A percentile compares a stretch with the other conserved stretches of the same genome.
phyloP scores from a whole-genome alignment of 1,140 invertebrate species.

The Drosophila prosaltans region DNA sequence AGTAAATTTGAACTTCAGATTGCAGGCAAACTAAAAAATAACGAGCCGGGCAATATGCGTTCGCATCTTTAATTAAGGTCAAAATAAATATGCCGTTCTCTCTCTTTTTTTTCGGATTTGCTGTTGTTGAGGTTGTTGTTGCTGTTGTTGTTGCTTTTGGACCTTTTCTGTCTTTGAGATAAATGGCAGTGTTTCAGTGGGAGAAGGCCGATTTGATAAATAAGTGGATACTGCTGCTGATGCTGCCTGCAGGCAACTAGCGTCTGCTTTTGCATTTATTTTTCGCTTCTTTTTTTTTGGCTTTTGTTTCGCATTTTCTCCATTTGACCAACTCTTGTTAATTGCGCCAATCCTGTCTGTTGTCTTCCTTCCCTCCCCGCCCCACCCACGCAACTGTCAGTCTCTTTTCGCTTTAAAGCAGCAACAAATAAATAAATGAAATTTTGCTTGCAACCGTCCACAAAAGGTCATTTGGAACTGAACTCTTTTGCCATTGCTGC shows the following conservation, averaged over 20 bases:
- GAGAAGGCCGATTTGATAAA: constrained; percentile 50
- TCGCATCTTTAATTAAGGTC: constrained; percentile 65
- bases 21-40: constrained; percentile 24
- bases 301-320: constrained; percentile 1
- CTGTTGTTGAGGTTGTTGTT: neutral
- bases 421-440: constrained; percentile 24
- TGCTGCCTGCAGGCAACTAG: constrained; percentile 36
- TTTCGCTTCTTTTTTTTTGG: constrained; percentile 23
- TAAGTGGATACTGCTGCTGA: constrained; percentile 38
- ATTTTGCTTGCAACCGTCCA: constrained; percentile 12
- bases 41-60: constrained; percentile 49
- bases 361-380: constrained; percentile 5
- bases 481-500: neutral
- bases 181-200: constrained; percentile 38
- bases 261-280: constrained; percentile 46
- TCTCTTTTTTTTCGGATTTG: neutral
- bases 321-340: constrained; percentile 28
- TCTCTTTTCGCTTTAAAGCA: constrained; percentile 9
- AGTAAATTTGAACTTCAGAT: constrained; percentile 21
- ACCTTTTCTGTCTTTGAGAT: constrained; percentile 51
- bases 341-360: constrained; percentile 54
- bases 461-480: constrained; percentile 16
- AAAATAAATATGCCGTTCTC: constrained; percentile 52
- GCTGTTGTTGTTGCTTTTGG: constrained; percentile 20
- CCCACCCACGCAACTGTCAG: neutral